Evolutionary conservation across 1,140 invertebrate species (phyloP).

Genomic region (Zelostemma sp.): DNA sequence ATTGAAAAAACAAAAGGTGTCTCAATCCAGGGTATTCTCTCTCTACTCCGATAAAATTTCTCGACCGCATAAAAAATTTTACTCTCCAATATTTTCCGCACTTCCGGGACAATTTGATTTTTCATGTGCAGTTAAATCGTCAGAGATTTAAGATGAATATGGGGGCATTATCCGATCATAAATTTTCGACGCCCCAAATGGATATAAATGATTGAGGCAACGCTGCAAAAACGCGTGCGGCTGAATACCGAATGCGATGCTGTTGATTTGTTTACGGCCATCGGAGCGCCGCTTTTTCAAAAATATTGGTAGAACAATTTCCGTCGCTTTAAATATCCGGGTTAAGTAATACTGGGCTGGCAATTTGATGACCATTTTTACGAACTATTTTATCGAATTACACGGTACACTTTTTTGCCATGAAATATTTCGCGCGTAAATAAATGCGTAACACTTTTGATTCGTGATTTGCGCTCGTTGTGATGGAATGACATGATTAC

Average conservation of each 20-base stretch:
- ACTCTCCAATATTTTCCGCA: too few species aligned
- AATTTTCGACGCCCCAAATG: neutral
- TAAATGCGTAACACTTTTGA: neutral
- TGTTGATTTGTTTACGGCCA: neutral
- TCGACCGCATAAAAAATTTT: too few species aligned
- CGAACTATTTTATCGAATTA: neutral
- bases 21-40: too few species aligned
- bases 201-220: neutral
- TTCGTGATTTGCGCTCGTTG: neutral
- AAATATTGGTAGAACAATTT: neutral
- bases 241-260: neutral
- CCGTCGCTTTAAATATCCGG: neutral
- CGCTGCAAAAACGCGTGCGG: neutral
- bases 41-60: too few species aligned
- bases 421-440: conserved; percentile 6
- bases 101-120: too few species aligned
- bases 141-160: too few species aligned
- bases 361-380: neutral
- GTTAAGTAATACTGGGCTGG: neutral
- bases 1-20: too few species aligned
- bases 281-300: neutral
- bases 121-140: too few species aligned
- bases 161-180: too few species aligned
- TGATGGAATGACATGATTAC: neutral
- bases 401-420: neutral